A percentile compares a stretch with the other conserved stretches of the same genome.
phyloP scores from a whole-genome alignment of 2,797 vertebrate genomes.

The Otus scops region DNA sequence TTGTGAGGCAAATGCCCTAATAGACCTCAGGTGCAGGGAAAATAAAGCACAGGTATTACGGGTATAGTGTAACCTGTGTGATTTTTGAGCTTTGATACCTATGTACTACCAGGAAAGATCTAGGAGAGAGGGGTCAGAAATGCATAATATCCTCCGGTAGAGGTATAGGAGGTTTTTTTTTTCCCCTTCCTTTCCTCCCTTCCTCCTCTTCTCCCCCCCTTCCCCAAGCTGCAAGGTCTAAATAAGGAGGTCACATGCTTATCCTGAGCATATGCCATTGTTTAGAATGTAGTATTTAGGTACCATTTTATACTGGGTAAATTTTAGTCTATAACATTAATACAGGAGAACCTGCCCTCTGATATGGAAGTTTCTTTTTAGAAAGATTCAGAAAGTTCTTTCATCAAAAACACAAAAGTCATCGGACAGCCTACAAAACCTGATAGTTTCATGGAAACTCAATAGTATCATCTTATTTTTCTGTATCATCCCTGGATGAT shows the following conservation, averaged over 20 bases:
- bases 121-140: not conserved
- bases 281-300: not conserved
- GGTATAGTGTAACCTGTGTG: not conserved
- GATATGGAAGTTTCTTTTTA: not conserved
- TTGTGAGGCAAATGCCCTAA: not conserved
- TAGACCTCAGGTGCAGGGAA: not conserved
- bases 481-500: not conserved
- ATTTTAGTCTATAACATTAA: not conserved
- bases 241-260: not conserved
- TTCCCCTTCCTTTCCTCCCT: not conserved
- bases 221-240: not conserved
- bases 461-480: not conserved
- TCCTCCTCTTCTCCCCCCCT: too few relatives aligned
- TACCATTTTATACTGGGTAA: not conserved
- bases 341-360: not conserved
- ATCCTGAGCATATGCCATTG: not conserved
- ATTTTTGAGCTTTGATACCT: not conserved
- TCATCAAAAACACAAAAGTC: not conserved
- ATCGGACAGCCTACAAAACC: not conserved
- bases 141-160: not conserved
- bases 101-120: not conserved
- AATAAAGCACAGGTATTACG: not conserved
- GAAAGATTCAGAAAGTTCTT: not conserved
- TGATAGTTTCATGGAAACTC: not conserved
- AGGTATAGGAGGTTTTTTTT: not conserved